Percentiles rank a stretch among this genome's conserved stretches.
phyloP scores from a whole-genome alignment of 2,888 invertebrate genomes.

The Ganaspis brasiliensis region DNA sequence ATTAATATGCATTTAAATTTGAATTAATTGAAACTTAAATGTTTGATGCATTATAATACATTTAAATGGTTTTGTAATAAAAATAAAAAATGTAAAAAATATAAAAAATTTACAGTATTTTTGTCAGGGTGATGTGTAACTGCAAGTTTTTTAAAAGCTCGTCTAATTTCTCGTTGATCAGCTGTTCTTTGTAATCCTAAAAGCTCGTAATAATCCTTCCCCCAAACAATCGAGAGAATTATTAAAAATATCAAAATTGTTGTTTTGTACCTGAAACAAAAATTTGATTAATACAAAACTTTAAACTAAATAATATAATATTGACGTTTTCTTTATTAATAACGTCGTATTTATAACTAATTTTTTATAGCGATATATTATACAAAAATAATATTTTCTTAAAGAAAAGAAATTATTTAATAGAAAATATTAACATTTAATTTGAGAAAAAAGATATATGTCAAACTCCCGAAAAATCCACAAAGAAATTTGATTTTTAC shows the following conservation, averaged over 20 bases:
- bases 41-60: no score
- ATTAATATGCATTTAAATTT: no score
- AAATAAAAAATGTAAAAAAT: background rate
- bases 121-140: conserved; percentile 90
- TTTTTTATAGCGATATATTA: no score
- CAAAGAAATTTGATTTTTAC: background rate
- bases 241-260: conserved; percentile 57
- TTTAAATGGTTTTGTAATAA: background rate
- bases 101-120: conserved; percentile 80
- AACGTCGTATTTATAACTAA: no score
- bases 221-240: conserved; percentile 57
- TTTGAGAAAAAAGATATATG: no score
- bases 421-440: no score
- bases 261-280: conserved; percentile 20
- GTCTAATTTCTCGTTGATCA: conserved; percentile 86
- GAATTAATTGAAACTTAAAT: no score
- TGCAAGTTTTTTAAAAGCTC: conserved; percentile 90
- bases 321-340: no score
- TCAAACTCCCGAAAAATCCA: no score
- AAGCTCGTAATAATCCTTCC: conserved; percentile 85
- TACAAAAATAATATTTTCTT: no score
- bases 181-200: conserved; percentile 86
- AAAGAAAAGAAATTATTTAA: no score
- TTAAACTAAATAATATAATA: no score
- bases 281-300: background rate